phyloP scores from a whole-genome alignment of 2,113 vertebrate species.

The Anas platyrhynchos region DNA sequence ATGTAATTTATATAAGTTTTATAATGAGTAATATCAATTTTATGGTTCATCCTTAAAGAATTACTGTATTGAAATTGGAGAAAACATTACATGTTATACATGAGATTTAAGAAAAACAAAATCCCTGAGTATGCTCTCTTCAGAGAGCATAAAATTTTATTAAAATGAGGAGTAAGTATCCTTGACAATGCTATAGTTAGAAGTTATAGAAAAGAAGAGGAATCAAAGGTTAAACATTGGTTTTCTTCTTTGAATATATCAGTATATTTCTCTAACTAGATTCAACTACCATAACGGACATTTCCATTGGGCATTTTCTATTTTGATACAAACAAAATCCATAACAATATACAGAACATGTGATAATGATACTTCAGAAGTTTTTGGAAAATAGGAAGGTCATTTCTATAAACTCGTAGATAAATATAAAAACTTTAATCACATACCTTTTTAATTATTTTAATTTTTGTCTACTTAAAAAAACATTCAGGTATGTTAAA shows the following conservation, averaged over 20 bases:
- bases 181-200: background rate
- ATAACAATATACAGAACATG: background rate
- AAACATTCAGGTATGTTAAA: fast-evolving
- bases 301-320: background rate
- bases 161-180: background rate
- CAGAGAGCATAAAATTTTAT: background rate
- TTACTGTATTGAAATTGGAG: background rate
- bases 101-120: background rate
- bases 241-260: background rate
- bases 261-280: background rate
- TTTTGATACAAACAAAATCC: background rate
- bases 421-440: background rate
- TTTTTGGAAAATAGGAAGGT: background rate
- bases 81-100: fast-evolving
- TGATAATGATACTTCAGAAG: background rate
- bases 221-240: background rate
- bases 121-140: background rate
- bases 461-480: background rate
- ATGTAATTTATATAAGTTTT: background rate
- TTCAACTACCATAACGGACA: background rate
- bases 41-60: background rate
- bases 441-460: background rate
- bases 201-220: background rate
- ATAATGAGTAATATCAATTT: background rate
- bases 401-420: background rate